Percentiles rank a stretch among this genome's conserved stretches.
phyloP scores from a whole-genome alignment of 2,797 vertebrate genomes.

The Cynopterus sphinx region DNA sequence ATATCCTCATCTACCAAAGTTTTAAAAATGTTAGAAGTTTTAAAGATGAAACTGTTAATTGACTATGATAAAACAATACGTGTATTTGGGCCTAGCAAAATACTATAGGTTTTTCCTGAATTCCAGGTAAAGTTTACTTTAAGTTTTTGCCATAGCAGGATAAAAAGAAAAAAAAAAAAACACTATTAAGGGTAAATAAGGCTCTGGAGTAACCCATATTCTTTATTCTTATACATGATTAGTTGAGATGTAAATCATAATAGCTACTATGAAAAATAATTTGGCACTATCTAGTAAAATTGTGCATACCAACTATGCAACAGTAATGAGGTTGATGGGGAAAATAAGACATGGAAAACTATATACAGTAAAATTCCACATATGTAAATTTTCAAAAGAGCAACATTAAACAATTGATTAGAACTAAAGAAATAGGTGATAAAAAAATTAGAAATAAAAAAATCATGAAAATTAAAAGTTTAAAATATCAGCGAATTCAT shows the following conservation, averaged over 20 bases:
- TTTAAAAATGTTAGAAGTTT: neutral
- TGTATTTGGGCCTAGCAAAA: neutral
- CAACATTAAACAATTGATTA: neutral
- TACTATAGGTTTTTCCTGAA: neutral
- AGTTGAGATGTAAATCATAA: neutral
- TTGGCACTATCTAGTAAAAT: neutral
- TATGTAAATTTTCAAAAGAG: neutral
- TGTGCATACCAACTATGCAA: neutral
- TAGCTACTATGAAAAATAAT: neutral
- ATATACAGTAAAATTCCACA: neutral
- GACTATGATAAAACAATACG: neutral
- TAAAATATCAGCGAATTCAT: neutral
- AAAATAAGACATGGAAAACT: neutral
- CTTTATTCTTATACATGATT: neutral
- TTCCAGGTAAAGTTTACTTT: neutral
- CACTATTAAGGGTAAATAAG: neutral
- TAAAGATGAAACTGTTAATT: conserved; percentile 32
- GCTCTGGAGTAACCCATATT: neutral
- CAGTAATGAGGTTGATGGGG: neutral
- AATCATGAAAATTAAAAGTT: neutral
- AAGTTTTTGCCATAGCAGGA: neutral
- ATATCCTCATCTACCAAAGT: neutral
- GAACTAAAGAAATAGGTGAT: neutral
- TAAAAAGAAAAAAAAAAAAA: neutral
- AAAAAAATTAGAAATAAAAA: neutral